phyloP scores from a whole-genome alignment of 2,888 invertebrate species.

The Cephus rjabovi region DNA sequence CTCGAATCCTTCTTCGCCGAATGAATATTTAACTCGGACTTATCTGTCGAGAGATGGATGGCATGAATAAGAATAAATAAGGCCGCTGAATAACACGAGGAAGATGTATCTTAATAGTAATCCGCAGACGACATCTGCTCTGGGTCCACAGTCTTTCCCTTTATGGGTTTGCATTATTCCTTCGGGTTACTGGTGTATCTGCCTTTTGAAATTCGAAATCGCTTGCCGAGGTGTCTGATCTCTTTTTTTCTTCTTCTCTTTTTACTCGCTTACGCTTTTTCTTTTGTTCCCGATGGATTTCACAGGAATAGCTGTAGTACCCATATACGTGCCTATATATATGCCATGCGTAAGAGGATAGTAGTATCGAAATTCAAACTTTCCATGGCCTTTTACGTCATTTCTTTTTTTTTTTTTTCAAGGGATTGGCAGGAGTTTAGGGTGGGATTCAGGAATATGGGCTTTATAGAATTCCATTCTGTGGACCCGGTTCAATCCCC shows the following conservation, averaged over 20 bases:
- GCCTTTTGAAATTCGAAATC: neutral
- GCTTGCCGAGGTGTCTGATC: neutral
- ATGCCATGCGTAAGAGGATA: neutral
- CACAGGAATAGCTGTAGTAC: neutral
- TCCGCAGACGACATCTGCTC: constrained; percentile 46
- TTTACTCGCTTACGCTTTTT: neutral
- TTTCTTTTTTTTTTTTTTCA: neutral
- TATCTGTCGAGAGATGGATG: constrained; percentile 40
- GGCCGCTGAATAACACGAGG: constrained; percentile 27
- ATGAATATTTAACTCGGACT: constrained; percentile 55
- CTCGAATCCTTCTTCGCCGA: constrained; percentile 29
- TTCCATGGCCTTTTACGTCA: neutral
- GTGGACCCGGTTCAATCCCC: neutral
- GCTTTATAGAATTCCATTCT: neutral
- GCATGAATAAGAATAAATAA: constrained; percentile 55
- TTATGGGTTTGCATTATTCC: neutral
- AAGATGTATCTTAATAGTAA: constrained; percentile 50
- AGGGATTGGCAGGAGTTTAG: neutral
- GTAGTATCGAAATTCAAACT: neutral
- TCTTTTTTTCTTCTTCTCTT: neutral
- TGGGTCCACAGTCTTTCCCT: neutral
- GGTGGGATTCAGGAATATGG: neutral
- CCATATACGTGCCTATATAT: neutral
- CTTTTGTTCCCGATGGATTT: neutral
- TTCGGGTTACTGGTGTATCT: neutral